These are phyloP conservation scores for Steatornis caripensis DNA, from an alignment of 2,113 vertebrate species.

Conservation along the genomic window DNA sequence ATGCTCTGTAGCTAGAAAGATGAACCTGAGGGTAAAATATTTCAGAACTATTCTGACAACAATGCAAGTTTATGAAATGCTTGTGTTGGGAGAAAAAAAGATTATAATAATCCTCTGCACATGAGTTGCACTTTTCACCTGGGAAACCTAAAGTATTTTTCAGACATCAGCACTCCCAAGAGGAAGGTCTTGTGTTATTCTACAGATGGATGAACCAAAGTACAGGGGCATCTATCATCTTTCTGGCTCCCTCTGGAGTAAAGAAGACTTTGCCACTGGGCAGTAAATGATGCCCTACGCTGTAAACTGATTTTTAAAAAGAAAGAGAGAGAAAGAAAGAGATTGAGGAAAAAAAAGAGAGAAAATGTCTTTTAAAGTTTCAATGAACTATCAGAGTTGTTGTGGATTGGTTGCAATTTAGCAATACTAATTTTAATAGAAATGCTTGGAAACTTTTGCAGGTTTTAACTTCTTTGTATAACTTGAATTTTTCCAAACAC, in stretches of 20 bases:
- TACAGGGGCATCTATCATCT: slow-evolving; percentile 27
- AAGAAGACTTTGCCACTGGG: slow-evolving; percentile 12
- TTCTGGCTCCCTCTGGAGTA: not conserved
- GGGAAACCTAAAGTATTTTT: slow-evolving; percentile 60
- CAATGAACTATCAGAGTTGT: not conserved
- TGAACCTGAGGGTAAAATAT: slow-evolving; percentile 62
- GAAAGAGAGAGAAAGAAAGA: not conserved
- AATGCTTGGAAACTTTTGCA: not conserved
- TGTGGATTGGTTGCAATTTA: not conserved
- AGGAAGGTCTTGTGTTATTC: slow-evolving; percentile 55
- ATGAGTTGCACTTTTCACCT: slow-evolving; percentile 60
- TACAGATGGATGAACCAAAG: slow-evolving; percentile 56
- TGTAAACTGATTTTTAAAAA: not conserved
- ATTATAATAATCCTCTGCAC: slow-evolving; percentile 60
- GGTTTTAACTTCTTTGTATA: not conserved
- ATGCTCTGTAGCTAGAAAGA: slow-evolving; percentile 27
- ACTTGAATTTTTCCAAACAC: not conserved
- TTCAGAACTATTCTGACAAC: slow-evolving; percentile 59
- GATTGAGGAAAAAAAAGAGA: not conserved
- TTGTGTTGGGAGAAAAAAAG: slow-evolving; percentile 61
- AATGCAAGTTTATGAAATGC: slow-evolving; percentile 59
- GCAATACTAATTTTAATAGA: not conserved
- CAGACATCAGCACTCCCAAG: slow-evolving; percentile 54
- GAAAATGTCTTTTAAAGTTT: not conserved
- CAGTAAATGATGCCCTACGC: not conserved